A percentile compares a stretch with the other conserved stretches of the same genome.
Conservation (phyloP, 1,140 invertebrate species). For the Calycopis cecrops region DNA sequence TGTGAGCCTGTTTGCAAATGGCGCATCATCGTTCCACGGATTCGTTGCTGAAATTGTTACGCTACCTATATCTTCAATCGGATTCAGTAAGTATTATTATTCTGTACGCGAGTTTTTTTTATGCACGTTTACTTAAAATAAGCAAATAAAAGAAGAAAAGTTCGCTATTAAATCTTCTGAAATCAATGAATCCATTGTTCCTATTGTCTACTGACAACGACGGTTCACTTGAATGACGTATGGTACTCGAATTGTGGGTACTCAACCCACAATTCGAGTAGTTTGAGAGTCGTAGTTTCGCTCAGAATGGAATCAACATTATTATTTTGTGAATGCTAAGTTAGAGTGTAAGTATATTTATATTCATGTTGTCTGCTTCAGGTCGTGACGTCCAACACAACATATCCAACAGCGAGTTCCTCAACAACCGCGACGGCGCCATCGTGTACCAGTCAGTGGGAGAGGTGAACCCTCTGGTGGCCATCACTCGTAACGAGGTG, state of each 20-base stretch:
- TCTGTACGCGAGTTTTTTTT: too few relatives aligned
- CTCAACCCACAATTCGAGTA: too few relatives aligned
- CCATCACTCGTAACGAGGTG: slow-evolving; percentile 92
- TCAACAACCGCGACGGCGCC: slow-evolving; percentile 91
- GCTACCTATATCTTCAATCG: slow-evolving; percentile 92
- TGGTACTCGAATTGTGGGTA: too few relatives aligned
- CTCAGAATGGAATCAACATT: too few relatives aligned
- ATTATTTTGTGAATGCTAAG: too few relatives aligned
- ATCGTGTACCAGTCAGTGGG: slow-evolving; percentile 92
- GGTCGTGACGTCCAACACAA: slow-evolving; percentile 95
- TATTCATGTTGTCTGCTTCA: too few relatives aligned
- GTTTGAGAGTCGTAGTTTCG: too few relatives aligned
- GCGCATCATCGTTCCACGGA: slow-evolving; percentile 93
- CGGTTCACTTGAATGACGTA: neutral
- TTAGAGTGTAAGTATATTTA: too few relatives aligned
- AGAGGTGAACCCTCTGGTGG: slow-evolving; percentile 95
- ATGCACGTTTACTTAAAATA: too few relatives aligned
- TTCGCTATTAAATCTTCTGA: too few relatives aligned
- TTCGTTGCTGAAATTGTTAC: slow-evolving; percentile 98
- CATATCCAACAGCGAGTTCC: slow-evolving; percentile 89
- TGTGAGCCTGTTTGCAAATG: slow-evolving; percentile 94
- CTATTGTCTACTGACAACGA: neutral
- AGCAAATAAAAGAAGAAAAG: too few relatives aligned
- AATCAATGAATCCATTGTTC: too few relatives aligned
- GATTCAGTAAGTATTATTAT: slow-evolving; percentile 82